These are phyloP conservation scores for Ophonus ardosiacus DNA, from an alignment of 2,888 invertebrate genomes.

Conservation along the genomic window DNA sequence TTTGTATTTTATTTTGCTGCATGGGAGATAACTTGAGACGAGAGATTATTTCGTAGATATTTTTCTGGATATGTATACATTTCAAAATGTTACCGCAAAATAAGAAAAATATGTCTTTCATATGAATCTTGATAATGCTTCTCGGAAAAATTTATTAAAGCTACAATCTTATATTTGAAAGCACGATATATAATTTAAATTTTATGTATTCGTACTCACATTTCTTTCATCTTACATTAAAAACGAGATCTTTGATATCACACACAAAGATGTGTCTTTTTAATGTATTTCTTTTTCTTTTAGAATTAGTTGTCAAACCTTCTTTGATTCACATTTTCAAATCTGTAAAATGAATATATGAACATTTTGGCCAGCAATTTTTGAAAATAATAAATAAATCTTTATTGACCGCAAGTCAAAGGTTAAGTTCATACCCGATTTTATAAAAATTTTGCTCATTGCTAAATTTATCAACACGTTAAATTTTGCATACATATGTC, in stretches of 20 bases:
- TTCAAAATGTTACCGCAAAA: constrained; percentile 29
- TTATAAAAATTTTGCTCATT: too few species aligned
- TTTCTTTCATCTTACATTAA: background rate
- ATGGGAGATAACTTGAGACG: constrained; percentile 30
- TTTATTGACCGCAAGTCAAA: too few species aligned
- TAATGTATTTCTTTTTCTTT: too few species aligned
- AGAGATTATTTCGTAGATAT: constrained; percentile 35
- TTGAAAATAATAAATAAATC: too few species aligned
- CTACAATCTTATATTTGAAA: constrained; percentile 21
- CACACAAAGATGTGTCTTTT: background rate
- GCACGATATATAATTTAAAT: background rate
- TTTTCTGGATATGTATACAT: constrained; percentile 29
- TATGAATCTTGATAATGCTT: constrained; percentile 42
- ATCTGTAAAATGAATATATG: too few species aligned
- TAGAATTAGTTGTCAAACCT: too few species aligned
- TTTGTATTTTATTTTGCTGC: constrained; percentile 43
- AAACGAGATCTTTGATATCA: background rate
- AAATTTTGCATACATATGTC: too few species aligned
- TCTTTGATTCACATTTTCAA: too few species aligned
- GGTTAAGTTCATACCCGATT: too few species aligned
- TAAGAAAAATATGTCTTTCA: constrained; percentile 34
- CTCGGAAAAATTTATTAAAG: constrained; percentile 1
- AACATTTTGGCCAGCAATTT: too few species aligned
- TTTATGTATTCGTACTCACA: background rate
- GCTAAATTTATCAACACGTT: too few species aligned